phyloP scores from a whole-genome alignment of 2,113 vertebrate species.

The Malurus alboscapulatus region DNA sequence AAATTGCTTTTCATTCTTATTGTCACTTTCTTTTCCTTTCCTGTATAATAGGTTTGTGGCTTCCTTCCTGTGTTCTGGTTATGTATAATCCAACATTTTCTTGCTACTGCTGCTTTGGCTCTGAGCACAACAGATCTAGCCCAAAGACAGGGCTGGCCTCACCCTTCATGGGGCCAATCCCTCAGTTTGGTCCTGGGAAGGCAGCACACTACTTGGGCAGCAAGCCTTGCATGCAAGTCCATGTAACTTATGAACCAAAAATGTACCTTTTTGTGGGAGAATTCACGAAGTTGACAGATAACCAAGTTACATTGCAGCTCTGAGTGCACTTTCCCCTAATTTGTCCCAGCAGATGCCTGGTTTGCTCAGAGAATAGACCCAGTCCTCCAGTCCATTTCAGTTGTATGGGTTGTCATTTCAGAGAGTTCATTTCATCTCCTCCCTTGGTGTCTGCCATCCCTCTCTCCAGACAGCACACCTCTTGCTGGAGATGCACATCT shows the following conservation, averaged over 20 bases:
- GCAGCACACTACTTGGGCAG: neutral
- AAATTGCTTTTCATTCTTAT: neutral
- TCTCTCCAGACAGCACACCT: neutral
- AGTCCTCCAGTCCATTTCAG: neutral
- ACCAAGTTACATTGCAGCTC: neutral
- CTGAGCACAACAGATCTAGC: neutral
- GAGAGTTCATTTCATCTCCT: neutral
- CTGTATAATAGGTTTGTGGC: neutral
- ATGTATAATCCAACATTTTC: neutral
- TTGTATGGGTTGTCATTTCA: rapidly evolving
- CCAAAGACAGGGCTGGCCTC: neutral
- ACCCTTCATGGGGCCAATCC: neutral
- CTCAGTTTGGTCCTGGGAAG: neutral
- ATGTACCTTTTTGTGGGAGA: neutral
- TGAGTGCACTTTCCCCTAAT: neutral
- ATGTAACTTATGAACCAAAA: neutral
- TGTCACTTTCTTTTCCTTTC: neutral
- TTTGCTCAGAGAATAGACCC: neutral
- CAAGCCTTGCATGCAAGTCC: neutral
- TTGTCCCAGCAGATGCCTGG: neutral
- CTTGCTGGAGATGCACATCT: neutral
- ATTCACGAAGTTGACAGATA: neutral
- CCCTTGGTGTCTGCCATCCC: rapidly evolving
- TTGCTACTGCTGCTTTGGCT: neutral
- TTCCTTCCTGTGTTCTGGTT: neutral